A percentile compares a stretch with the other conserved stretches of the same genome.
Evolutionary conservation across 2,888 invertebrate genomes (phyloP).

Genomic region (Agrochola circellaris): DNA sequence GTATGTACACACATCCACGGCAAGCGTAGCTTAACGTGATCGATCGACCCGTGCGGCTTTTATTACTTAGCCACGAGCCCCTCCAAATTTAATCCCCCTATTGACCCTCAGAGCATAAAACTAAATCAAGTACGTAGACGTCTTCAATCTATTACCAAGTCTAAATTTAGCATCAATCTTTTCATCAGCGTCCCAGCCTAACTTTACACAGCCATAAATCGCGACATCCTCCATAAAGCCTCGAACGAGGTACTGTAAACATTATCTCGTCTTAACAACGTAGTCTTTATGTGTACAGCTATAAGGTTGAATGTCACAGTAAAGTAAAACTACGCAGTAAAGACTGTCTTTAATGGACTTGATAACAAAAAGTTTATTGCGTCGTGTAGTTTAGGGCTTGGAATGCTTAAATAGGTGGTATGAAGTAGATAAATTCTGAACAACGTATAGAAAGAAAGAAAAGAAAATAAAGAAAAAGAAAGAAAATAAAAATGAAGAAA

Average conservation of each 20-base stretch:
- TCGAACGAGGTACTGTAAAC: conserved; percentile 54
- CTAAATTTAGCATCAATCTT: conserved; percentile 36
- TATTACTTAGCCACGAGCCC: background rate
- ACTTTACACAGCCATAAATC: conserved; percentile 55
- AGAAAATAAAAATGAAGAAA: too few species aligned
- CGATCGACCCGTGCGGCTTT: background rate
- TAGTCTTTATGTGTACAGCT: conserved; percentile 43
- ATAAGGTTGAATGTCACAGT: conserved; percentile 56
- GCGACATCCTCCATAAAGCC: conserved; percentile 44
- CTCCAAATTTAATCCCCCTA: too few species aligned
- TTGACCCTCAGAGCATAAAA: background rate
- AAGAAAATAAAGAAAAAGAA: too few species aligned
- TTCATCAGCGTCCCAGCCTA: conserved; percentile 38
- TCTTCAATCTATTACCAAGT: conserved; percentile 22
- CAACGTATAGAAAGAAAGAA: too few species aligned
- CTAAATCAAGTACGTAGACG: background rate
- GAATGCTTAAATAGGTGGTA: conserved; percentile 43
- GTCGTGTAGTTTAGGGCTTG: conserved; percentile 37
- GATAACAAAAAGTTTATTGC: conserved; percentile 55
- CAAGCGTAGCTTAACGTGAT: background rate
- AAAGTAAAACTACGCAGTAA: conserved; percentile 44
- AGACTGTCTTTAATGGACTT: conserved; percentile 53
- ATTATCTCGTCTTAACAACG: conserved; percentile 56
- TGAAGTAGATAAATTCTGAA: conserved; percentile 12
- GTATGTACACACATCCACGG: too few species aligned